Conservation (phyloP, 2,113 vertebrate genomes). For the Pitta sordida region DNA sequence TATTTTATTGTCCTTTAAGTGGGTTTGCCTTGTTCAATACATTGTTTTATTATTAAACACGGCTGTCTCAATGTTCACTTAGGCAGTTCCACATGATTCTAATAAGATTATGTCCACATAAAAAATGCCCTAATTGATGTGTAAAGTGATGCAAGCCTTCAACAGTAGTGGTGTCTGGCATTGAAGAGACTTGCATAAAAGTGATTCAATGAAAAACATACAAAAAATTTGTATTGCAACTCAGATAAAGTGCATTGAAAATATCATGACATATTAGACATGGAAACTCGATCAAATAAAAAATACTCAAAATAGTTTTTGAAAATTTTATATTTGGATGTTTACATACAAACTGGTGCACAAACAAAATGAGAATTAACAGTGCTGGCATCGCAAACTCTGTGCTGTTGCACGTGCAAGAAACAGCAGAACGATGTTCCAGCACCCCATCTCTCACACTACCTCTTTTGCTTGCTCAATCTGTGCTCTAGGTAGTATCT, state of each 20-base stretch:
- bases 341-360: neutral
- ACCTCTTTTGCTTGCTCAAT: neutral
- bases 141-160: neutral
- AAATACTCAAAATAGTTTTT: neutral
- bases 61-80: neutral
- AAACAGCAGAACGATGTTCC: neutral
- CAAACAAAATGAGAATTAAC: neutral
- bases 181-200: neutral
- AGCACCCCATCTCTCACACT: neutral
- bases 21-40: neutral
- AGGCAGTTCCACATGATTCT: neutral
- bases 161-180: neutral
- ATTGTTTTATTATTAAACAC: neutral
- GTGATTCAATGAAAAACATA: neutral
- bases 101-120: neutral
- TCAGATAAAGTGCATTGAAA: neutral
- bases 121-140: neutral
- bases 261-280: rapidly evolving
- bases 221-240: neutral
- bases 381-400: neutral
- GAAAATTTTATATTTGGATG: neutral
- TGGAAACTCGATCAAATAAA: neutral
- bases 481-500: neutral
- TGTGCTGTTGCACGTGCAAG: neutral
- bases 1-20: neutral